Conservation (phyloP, 2,113 vertebrate species). For the Gyps fulvus region DNA sequence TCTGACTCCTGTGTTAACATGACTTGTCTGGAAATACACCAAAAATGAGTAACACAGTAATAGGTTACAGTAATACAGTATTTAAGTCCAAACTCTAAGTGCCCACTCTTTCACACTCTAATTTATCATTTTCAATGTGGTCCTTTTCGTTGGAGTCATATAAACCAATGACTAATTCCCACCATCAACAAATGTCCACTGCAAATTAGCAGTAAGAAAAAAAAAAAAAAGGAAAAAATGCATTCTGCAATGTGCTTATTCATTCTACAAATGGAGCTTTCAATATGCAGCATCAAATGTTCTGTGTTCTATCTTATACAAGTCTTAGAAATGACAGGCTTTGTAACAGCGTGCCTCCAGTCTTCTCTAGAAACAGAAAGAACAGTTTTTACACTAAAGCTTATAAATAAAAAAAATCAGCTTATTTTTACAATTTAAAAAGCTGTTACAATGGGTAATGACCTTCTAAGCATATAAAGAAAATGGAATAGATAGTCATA, state of each 20-base stretch:
- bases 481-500: not conserved
- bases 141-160: not conserved
- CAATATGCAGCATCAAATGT: not conserved
- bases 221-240: not conserved
- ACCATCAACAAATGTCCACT: not conserved
- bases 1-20: not conserved
- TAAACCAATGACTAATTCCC: not conserved
- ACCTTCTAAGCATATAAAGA: not conserved
- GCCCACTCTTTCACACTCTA: not conserved
- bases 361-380: not conserved
- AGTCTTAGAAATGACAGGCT: not conserved
- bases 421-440: not conserved
- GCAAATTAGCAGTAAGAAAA: not conserved
- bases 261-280: not conserved
- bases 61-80: not conserved
- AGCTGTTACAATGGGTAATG: not conserved
- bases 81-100: not conserved
- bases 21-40: not conserved
- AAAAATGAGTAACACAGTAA: not conserved
- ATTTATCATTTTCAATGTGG: not conserved
- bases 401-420: not conserved
- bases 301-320: not conserved
- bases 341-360: not conserved
- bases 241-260: not conserved
- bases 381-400: not conserved